Evolutionary conservation across 2,888 invertebrate genomes (phyloP).

Genomic region (Galeruca laticollis): DNA sequence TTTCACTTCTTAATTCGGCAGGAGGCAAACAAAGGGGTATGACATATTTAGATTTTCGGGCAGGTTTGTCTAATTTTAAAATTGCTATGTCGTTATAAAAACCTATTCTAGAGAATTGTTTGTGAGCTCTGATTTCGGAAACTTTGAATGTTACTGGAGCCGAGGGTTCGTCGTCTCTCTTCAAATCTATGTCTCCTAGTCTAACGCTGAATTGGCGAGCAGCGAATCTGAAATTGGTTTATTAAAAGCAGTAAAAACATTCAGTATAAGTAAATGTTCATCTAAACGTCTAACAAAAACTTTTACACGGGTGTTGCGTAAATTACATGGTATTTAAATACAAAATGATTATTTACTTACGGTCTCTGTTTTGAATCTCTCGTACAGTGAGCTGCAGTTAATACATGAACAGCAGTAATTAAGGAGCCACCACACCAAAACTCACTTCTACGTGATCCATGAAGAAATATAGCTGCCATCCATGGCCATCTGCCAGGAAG

Average conservation of each 20-base stretch:
- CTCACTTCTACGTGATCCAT: conserved; percentile 85
- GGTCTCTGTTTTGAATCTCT: conserved; percentile 89
- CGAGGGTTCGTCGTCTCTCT: conserved; percentile 86
- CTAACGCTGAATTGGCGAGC: conserved; percentile 91
- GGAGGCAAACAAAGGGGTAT: conserved; percentile 88
- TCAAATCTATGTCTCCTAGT: conserved; percentile 88
- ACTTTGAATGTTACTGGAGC: conserved; percentile 85
- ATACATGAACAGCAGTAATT: conserved; percentile 81
- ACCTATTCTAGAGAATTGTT: conserved; percentile 88
- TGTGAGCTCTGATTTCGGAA: conserved; percentile 83
- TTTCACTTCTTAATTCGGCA: conserved; percentile 71
- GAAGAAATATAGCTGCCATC: conserved; percentile 95
- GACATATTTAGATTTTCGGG: conserved; percentile 85
- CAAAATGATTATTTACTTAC: conserved; percentile 69
- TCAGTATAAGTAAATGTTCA: neutral
- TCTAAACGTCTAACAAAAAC: neutral
- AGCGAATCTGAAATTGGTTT: conserved; percentile 75
- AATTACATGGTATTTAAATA: no score
- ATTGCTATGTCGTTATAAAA: conserved; percentile 95
- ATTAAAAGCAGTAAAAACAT: conserved; percentile 18
- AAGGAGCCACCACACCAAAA: conserved; percentile 96
- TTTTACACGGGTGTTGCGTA: no score
- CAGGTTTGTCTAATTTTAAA: conserved; percentile 80
- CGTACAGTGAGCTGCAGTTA: conserved; percentile 95
- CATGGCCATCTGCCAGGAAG: conserved; percentile 93